Conservation (phyloP, 2,888 invertebrate species). For the Drosophila anomelani region DNA sequence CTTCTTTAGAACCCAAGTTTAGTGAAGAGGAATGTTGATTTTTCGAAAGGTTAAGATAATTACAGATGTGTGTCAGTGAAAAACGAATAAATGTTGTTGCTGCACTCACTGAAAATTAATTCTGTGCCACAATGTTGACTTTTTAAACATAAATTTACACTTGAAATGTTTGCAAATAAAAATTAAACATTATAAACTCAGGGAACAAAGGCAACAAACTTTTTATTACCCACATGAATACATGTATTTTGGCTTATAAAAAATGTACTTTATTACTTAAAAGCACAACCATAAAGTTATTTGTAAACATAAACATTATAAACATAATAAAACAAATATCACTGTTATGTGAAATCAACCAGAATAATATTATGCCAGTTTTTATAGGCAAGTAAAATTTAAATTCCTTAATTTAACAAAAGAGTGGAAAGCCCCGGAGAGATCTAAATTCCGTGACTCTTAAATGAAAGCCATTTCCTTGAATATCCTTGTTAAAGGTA, state of each 20-base stretch:
- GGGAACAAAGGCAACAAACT: neutral
- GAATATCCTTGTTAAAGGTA: neutral
- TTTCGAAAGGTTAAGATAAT: slow-evolving; percentile 3
- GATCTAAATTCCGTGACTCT: neutral
- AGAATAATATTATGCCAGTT: neutral
- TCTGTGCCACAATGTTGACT: slow-evolving; percentile 4
- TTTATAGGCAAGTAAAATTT: neutral
- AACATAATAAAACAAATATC: neutral
- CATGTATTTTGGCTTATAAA: neutral
- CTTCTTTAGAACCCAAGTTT: neutral
- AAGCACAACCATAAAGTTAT: neutral
- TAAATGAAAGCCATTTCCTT: neutral
- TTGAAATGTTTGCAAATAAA: neutral
- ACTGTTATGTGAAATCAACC: neutral
- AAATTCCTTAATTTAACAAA: neutral
- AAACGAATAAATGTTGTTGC: neutral
- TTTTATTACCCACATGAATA: slow-evolving; percentile 1
- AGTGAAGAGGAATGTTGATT: slow-evolving; percentile 1
- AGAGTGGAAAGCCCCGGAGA: neutral
- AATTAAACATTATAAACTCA: slow-evolving; percentile 3
- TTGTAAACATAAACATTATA: neutral
- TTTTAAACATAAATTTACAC: neutral
- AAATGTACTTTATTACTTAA: neutral
- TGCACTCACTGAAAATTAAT: slow-evolving; percentile 3
- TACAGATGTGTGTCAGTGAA: slow-evolving; percentile 2